These are phyloP conservation scores for Orestias chungarensis DNA, from an alignment of 2,797 vertebrate species.

Conservation along the genomic window DNA sequence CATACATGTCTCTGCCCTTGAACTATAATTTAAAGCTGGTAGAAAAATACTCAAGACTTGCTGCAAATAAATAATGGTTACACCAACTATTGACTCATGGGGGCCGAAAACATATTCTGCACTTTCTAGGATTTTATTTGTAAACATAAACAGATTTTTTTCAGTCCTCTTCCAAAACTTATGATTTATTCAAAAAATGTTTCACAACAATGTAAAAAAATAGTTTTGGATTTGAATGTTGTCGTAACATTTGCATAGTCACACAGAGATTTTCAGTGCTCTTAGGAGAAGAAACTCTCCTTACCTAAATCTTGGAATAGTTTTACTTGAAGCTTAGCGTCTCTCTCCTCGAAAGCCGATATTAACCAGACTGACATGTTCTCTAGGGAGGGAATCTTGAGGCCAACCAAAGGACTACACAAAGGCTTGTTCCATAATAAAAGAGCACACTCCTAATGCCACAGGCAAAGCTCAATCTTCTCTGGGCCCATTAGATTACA, in stretches of 20 bases:
- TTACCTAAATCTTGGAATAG: conserved; percentile 39
- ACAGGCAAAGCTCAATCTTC: conserved; percentile 59
- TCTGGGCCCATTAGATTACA: conserved; percentile 60
- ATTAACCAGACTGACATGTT: conserved; percentile 44
- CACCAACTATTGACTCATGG: background rate
- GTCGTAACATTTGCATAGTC: conserved; percentile 2
- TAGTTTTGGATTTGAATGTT: background rate
- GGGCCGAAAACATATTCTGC: background rate
- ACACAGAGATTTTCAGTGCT: conserved; percentile 25
- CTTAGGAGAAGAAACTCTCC: conserved; percentile 29
- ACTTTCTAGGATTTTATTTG: background rate
- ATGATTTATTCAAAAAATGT: background rate
- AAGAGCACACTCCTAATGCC: conserved; percentile 48
- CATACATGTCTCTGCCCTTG: background rate
- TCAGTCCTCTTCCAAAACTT: background rate
- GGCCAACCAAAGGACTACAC: conserved; percentile 49
- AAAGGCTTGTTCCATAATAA: conserved; percentile 73
- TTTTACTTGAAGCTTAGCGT: conserved; percentile 35
- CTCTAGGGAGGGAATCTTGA: conserved; percentile 40
- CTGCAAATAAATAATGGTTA: background rate
- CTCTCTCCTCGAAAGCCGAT: conserved; percentile 34
- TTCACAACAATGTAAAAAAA: background rate
- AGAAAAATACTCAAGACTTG: background rate
- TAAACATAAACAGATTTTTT: background rate
- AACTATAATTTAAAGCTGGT: background rate